phyloP scores from a whole-genome alignment of 2,888 invertebrate species.

The Drymonia ruficornis region DNA sequence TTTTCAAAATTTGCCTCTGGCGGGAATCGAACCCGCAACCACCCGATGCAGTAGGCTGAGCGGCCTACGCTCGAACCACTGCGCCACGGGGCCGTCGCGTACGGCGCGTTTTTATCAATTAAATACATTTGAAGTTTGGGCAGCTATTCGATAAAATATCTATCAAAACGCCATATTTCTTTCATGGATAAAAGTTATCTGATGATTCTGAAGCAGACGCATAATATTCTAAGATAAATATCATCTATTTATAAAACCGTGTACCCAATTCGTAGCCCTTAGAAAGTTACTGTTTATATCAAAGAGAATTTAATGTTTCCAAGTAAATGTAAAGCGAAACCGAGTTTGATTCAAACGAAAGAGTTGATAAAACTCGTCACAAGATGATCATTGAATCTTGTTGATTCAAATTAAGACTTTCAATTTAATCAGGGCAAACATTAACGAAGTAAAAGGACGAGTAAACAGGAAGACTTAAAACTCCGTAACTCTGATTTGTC shows the following conservation, averaged over 20 bases:
- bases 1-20: no score
- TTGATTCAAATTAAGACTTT: constrained; percentile 40
- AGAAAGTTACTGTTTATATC: neutral
- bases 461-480: constrained; percentile 56
- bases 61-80: no score
- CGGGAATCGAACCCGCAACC: no score
- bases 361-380: constrained; percentile 28
- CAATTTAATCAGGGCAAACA: constrained; percentile 45
- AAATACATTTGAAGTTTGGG: no score
- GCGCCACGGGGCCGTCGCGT: no score
- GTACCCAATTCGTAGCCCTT: neutral
- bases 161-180: no score
- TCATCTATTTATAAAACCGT: neutral
- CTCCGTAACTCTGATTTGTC: constrained; percentile 58
- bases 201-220: no score
- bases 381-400: constrained; percentile 34
- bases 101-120: no score
- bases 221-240: neutral
- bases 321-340: constrained; percentile 14
- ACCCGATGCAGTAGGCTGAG: no score
- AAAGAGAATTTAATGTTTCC: constrained; percentile 8
- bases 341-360: constrained; percentile 20
- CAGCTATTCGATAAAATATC: no score
- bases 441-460: constrained; percentile 48
- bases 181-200: no score